Percentiles rank a stretch among this genome's conserved stretches.
Conservation (phyloP, 1,140 invertebrate species). For the Coelopa frigida region DNA sequence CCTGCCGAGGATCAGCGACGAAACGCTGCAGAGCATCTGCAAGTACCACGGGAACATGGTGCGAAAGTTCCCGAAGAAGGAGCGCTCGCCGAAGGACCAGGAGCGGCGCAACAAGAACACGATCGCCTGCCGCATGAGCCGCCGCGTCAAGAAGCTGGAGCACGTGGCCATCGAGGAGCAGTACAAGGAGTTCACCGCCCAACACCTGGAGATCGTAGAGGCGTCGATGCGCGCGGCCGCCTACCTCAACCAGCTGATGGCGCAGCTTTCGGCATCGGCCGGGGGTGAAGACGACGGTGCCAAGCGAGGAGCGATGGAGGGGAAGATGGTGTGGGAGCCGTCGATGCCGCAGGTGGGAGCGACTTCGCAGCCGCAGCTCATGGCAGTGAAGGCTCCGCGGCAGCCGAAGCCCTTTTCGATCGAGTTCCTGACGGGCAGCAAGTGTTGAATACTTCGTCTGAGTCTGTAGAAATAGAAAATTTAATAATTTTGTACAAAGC, state of each 20-base stretch:
- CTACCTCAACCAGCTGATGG: slow-evolving; percentile 26
- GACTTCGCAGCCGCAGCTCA: too few relatives aligned
- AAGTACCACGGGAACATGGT: slow-evolving; percentile 40
- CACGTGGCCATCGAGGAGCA: slow-evolving; percentile 32
- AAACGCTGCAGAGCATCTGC: slow-evolving; percentile 24
- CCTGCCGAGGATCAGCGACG: slow-evolving; percentile 17
- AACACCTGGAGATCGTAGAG: slow-evolving; percentile 27
- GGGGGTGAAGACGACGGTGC: too few relatives aligned
- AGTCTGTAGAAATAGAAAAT: too few relatives aligned
- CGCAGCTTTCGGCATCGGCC: too few relatives aligned
- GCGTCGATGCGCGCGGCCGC: slow-evolving; percentile 24
- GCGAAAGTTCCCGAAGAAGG: slow-evolving; percentile 36
- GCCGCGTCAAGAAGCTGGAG: slow-evolving; percentile 33
- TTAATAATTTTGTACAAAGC: too few relatives aligned
- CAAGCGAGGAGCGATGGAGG: too few relatives aligned
- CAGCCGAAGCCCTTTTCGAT: too few relatives aligned
- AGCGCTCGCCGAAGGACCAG: slow-evolving; percentile 36
- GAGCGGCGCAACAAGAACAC: slow-evolving; percentile 39
- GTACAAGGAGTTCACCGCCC: slow-evolving; percentile 26
- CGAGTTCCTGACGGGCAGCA: too few relatives aligned
- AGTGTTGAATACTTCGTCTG: too few relatives aligned
- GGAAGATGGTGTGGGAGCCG: too few relatives aligned
- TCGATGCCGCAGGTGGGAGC: too few relatives aligned
- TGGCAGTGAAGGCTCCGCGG: too few relatives aligned
- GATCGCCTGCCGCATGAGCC: slow-evolving; percentile 36